Evolutionary conservation across 2,113 vertebrate genomes (phyloP).

Genomic region (Geococcyx californianus): DNA sequence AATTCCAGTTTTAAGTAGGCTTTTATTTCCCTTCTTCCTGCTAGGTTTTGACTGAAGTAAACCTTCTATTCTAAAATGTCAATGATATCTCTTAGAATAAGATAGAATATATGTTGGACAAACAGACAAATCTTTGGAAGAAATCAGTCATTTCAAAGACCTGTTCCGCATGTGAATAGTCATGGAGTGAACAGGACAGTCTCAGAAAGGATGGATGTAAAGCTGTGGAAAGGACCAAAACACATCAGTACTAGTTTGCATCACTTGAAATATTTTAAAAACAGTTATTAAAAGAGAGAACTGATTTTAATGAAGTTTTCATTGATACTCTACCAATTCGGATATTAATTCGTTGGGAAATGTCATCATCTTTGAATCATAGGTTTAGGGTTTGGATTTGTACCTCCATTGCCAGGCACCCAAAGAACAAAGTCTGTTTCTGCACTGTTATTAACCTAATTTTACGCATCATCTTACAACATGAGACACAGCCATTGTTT

Average conservation of each 20-base stretch:
- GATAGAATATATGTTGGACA: not conserved
- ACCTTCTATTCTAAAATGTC: not conserved
- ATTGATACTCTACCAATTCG: not conserved
- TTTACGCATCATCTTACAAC: not conserved
- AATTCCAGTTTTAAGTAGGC: not conserved
- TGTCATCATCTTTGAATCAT: not conserved
- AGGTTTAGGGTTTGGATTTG: not conserved
- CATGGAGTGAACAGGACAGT: not conserved
- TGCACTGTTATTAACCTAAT: not conserved
- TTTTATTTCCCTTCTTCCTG: not conserved
- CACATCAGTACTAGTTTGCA: not conserved
- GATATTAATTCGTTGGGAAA: not conserved
- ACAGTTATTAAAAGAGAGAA: not conserved
- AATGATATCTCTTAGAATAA: not conserved
- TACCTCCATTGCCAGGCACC: not conserved
- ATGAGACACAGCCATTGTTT: not conserved
- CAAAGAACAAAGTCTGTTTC: not conserved
- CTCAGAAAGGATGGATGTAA: not conserved
- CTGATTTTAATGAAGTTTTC: not conserved
- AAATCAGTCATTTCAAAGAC: not conserved
- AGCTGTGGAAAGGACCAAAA: not conserved
- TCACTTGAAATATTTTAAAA: not conserved
- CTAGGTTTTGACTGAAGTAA: not conserved
- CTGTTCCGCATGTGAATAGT: not conserved
- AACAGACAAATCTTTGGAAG: not conserved